Base-by-base conservation (phyloP, 2,797 vertebrate genomes). In the Pyrocephalus nanus region DNA sequence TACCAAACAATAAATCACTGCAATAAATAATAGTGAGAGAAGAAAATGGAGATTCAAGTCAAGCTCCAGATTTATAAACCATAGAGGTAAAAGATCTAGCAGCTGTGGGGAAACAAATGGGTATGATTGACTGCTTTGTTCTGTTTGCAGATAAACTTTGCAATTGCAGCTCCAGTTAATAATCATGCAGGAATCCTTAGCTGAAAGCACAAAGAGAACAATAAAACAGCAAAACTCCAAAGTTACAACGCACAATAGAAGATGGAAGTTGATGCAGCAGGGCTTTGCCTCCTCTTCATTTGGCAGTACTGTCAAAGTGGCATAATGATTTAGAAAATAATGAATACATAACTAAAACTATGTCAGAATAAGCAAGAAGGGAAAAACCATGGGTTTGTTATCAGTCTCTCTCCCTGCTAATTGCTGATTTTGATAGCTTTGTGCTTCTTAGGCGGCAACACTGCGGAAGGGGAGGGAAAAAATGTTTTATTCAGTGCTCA, bases 201-300 rank as follows among this genome's bases (percentile, higher is more conserved):
- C 89, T 72, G 36, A 23, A 40, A 95, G 84, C 90, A 97, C 86
- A 96, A 96, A 97, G 84, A 86, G 88, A 97, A 95, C 95, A 88
- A 90, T 43, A 92, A 94, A 96, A 19, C n/a, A 96, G 83, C 67
- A 93, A 88, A 96, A 88, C 66, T 81, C 66, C 79, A 43, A 82
- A 94, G 87, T 93, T 93, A 84, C 22, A 79, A 40, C 1, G 13
- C 23, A 93, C 66, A 91, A 53, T 40, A 78, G 60, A 94, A 92
- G 87, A 95, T 87, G 72, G 94, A 94, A 93, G 85, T 58, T 91
- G 94, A 80, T 94, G 92, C 70, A 91, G 69, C n/a, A 38, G 42
- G 64, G 48, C 43, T 95, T 70, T 61, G 67, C 80, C 43, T 22
- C 34, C 48, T 67, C 47, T 64, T 30, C 55, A 27, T 86, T 95